phyloP scores from a whole-genome alignment of 2,888 invertebrate species.

The Patella caerulea region DNA sequence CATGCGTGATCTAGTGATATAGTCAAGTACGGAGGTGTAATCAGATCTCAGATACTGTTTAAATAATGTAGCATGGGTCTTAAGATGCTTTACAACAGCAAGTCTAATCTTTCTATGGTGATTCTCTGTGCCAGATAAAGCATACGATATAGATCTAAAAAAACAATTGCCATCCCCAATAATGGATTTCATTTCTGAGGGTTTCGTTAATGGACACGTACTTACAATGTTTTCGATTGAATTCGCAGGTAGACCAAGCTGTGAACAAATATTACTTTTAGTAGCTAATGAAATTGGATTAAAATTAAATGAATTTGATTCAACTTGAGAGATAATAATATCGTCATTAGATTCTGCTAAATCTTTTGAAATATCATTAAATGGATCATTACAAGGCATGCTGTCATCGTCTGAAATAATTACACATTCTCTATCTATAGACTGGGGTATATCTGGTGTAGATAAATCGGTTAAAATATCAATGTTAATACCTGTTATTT shows the following conservation, averaged over 20 bases:
- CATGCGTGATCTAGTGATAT: background rate
- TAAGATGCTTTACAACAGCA: background rate
- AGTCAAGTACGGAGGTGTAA: background rate
- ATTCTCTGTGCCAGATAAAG: background rate
- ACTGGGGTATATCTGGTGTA: no score
- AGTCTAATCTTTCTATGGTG: background rate
- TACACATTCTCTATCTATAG: no score
- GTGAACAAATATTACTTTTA: background rate
- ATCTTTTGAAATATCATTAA: background rate
- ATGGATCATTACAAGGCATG: no score
- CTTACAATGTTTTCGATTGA: background rate
- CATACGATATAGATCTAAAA: background rate
- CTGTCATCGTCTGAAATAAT: no score
- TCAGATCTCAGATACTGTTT: background rate
- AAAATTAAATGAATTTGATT: background rate
- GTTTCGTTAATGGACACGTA: background rate
- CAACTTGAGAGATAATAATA: background rate
- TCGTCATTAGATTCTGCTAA: background rate
- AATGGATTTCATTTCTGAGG: background rate
- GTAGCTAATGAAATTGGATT: background rate
- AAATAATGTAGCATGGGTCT: background rate
- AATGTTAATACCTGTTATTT: no score
- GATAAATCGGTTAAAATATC: no score
- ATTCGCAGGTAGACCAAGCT: background rate
- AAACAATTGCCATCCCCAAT: background rate